Base-by-base conservation (phyloP, 2,113 vertebrate species). In the Martes martes region DNA sequence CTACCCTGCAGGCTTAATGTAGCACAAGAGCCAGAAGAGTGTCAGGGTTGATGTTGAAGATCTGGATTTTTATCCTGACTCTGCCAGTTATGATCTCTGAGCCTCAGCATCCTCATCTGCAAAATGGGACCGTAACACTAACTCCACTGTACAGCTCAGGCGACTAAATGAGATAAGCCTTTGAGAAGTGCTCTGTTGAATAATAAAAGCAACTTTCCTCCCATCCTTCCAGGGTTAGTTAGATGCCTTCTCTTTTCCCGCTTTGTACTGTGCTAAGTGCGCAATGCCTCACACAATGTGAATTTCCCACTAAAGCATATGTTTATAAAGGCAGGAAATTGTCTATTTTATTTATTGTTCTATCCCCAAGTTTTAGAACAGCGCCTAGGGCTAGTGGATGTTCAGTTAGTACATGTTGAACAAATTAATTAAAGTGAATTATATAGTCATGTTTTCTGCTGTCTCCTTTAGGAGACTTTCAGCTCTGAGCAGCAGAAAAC, bases 361-460 rank as follows among this genome's bases (percentile, higher is more conserved):
- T 94, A 21, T 84, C 23, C 18, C 19, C 21, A 71, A 42, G 71
- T 85, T 97, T 47, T 83, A 67, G 82, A 93, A 93, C 11, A 91
- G 79, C 18, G 13, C n/a, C 39, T 89, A 14, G 65, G 14, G 31
- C 86, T 36, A 50, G 26, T 76, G 36, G 31, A 33, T 83, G 19
- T 23, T 82, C 69, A 95, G 15, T 59, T 89, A 78, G 91, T 45
- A 84, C 28, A 39, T 63, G 10, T n/a, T 76, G 67, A 92, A 69
- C 61, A 87, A 83, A 85, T 93, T 86, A 82, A 78, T 90, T 55
- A 86, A 89, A 93, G 23, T 52, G 55, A 96, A 74, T 82, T 79
- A 50, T 71, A 74, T 4, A 55, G 21, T 86, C 76, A 79, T 3
- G 15, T 74, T 93, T 57, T 39, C 52, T 82, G 67, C 45, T 55